phyloP scores from a whole-genome alignment of 2,113 vertebrate genomes.

The Corythornis cristatus region DNA sequence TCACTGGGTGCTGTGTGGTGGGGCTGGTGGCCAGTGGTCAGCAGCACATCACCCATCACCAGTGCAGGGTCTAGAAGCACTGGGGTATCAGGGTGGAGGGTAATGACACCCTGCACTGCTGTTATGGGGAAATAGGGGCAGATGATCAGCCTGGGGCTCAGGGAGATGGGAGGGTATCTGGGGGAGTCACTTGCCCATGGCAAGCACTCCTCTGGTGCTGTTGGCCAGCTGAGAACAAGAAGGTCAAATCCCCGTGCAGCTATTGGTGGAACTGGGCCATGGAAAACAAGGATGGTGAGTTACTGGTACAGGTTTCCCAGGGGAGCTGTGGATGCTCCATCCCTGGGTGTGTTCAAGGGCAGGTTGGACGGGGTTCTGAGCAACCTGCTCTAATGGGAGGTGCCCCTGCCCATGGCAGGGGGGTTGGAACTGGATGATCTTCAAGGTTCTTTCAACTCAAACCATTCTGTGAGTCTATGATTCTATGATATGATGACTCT shows the following conservation, averaged over 20 bases:
- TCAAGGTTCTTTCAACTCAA: background rate
- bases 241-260: accelerated
- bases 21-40: accelerated
- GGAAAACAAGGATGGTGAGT: background rate
- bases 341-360: background rate
- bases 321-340: background rate
- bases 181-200: background rate
- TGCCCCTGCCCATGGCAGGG: background rate
- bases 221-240: background rate
- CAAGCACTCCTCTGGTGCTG: accelerated
- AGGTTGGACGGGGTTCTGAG: background rate
- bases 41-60: background rate
- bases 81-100: background rate
- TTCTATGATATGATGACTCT: background rate
- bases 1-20: background rate
- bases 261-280: accelerated
- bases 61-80: accelerated
- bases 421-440: background rate
- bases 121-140: accelerated
- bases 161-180: background rate
- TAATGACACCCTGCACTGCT: accelerated
- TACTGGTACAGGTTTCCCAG: background rate
- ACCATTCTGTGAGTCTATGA: background rate
- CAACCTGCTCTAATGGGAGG: background rate
- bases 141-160: accelerated